These are phyloP conservation scores for Drosophila formosana DNA, from an alignment of 2,888 invertebrate genomes.

Conservation along the genomic window DNA sequence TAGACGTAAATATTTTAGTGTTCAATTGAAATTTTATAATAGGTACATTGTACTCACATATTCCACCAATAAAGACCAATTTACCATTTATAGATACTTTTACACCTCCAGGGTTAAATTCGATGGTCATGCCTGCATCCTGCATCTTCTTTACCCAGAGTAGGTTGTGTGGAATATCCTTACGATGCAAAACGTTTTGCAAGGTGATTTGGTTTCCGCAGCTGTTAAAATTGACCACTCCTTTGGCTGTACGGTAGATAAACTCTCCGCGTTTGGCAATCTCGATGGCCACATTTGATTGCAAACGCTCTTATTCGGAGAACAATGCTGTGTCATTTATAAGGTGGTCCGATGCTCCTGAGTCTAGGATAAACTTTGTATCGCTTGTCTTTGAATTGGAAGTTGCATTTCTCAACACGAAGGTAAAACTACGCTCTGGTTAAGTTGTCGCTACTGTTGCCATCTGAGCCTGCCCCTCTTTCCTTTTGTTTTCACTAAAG, in stretches of 20 bases:
- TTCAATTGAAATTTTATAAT: slow-evolving; percentile 12
- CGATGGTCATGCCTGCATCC: slow-evolving; percentile 22
- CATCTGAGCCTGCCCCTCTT: slow-evolving; percentile 17
- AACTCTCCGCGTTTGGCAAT: slow-evolving; percentile 23
- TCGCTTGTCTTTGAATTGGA: neutral
- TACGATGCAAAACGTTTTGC: slow-evolving; percentile 57
- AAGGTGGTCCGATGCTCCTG: slow-evolving; percentile 13
- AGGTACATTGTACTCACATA: too few relatives aligned
- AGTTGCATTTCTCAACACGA: slow-evolving; percentile 12
- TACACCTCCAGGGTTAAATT: slow-evolving; percentile 14
- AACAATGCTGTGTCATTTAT: slow-evolving; percentile 9
- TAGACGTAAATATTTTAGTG: slow-evolving; percentile 67
- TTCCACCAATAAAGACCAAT: too few relatives aligned
- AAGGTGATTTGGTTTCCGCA: slow-evolving; percentile 15
- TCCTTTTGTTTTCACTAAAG: slow-evolving; percentile 1
- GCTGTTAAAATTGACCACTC: slow-evolving; percentile 5
- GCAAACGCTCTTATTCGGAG: slow-evolving; percentile 20
- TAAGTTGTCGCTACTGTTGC: slow-evolving; percentile 19
- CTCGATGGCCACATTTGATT: slow-evolving; percentile 13
- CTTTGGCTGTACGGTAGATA: neutral
- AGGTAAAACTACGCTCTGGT: slow-evolving; percentile 21
- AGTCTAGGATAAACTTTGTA: slow-evolving; percentile 18
- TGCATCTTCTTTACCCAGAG: slow-evolving; percentile 24
- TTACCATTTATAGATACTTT: too few relatives aligned
- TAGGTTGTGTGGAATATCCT: slow-evolving; percentile 29